phyloP scores from a whole-genome alignment of 2,888 invertebrate genomes.

The Trachelus tabidus region DNA sequence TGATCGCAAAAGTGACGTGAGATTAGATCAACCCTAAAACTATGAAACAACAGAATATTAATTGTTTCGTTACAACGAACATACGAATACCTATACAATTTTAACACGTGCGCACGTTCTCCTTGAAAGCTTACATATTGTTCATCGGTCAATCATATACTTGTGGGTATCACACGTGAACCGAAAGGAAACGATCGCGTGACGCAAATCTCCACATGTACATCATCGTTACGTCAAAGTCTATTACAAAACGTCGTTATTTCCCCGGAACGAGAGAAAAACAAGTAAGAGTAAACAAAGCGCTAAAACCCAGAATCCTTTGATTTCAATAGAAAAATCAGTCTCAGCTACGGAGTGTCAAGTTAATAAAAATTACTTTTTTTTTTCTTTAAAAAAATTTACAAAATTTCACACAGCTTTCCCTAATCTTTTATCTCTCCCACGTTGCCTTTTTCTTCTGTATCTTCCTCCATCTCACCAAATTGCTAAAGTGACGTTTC shows the following conservation, averaged over 20 bases:
- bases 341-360: no score
- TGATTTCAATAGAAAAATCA: neutral
- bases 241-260: neutral
- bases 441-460: neutral
- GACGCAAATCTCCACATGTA: neutral
- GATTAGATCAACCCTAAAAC: neutral
- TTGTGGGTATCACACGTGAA: neutral
- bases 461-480: neutral
- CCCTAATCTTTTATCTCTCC: accelerated
- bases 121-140: neutral
- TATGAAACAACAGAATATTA: neutral
- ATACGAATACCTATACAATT: neutral
- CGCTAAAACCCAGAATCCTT: neutral
- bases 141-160: neutral
- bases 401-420: neutral
- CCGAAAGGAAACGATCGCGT: neutral
- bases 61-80: neutral
- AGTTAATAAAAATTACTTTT: no score
- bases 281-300: neutral
- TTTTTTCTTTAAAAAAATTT: no score
- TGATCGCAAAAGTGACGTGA: neutral
- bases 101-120: neutral
- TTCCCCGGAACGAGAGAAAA: neutral
- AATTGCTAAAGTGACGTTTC: neutral
- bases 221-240: neutral